These are phyloP conservation scores for Lasioglossum baleicum DNA, from an alignment of 1,140 invertebrate genomes.

Conservation along the genomic window DNA sequence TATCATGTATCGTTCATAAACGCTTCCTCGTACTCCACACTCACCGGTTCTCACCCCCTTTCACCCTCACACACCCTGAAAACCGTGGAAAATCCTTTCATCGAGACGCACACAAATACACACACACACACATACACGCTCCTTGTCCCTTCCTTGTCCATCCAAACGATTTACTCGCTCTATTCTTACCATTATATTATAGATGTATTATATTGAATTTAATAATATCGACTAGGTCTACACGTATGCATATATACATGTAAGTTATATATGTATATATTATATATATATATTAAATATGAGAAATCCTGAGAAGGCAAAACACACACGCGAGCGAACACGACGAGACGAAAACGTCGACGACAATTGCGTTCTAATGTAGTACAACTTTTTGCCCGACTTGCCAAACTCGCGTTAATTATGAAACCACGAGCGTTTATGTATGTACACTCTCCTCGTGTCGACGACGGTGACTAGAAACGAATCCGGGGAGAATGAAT, in stretches of 20 bases:
- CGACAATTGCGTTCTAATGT: constrained; percentile 43
- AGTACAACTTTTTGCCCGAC: constrained; percentile 77
- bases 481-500: neutral
- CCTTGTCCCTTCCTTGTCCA: constrained; percentile 1
- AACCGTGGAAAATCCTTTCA: too few relatives aligned
- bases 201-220: constrained; percentile 66
- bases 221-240: constrained; percentile 57
- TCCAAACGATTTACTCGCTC: constrained; percentile 56
- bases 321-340: constrained; percentile 10
- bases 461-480: neutral
- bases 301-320: constrained; percentile 9
- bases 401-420: constrained; percentile 76
- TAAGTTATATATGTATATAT: neutral
- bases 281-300: too few relatives aligned
- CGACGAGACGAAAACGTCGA: constrained; percentile 31
- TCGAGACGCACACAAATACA: neutral
- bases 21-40: constrained; percentile 46
- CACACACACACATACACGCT: too few relatives aligned
- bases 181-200: constrained; percentile 65
- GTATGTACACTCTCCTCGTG: too few relatives aligned
- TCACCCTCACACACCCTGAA: neutral
- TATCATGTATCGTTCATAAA: constrained; percentile 68
- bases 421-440: neutral
- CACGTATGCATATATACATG: constrained; percentile 22
- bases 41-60: neutral